Evolutionary conservation across 2,797 vertebrate species (phyloP).

Genomic region (Ctenosaura bakeri): DNA sequence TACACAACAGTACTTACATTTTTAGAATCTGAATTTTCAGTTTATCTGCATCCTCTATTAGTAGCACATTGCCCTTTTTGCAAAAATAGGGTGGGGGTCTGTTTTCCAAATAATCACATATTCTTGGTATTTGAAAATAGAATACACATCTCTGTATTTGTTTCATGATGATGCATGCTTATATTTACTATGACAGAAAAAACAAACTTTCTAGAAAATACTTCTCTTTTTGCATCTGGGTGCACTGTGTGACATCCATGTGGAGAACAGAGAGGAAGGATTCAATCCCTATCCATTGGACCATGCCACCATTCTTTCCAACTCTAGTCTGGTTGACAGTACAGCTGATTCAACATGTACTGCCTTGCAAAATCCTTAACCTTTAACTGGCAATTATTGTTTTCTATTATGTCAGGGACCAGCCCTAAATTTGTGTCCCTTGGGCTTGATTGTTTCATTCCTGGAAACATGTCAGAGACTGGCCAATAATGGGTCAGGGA

Average conservation of each 20-base stretch:
- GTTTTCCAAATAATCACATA: conserved; percentile 71
- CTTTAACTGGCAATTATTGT: no score
- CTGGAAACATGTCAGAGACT: no score
- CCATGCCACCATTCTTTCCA: not conserved
- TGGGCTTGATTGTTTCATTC: no score
- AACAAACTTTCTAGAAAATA: conserved; percentile 40
- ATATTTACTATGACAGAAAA: conserved; percentile 51
- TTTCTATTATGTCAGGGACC: no score
- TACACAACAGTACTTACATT: conserved; percentile 81
- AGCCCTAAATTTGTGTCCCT: no score
- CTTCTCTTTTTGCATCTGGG: conserved; percentile 41
- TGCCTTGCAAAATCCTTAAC: not conserved
- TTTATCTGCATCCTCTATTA: conserved; percentile 78
- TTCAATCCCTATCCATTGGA: conserved; percentile 1
- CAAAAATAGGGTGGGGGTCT: conserved; percentile 47
- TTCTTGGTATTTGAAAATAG: conserved; percentile 73
- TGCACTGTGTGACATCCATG: not conserved
- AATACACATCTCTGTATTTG: conserved; percentile 54
- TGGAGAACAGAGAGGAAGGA: not conserved
- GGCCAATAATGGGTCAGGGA: no score
- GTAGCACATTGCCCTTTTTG: conserved; percentile 56
- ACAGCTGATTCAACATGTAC: not conserved
- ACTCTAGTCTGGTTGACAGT: not conserved
- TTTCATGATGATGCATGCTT: conserved; percentile 43
- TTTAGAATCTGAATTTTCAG: conserved; percentile 75